Evolutionary conservation across 2,797 vertebrate species (phyloP).

Genomic region (Chiloscyllium punctatum): DNA sequence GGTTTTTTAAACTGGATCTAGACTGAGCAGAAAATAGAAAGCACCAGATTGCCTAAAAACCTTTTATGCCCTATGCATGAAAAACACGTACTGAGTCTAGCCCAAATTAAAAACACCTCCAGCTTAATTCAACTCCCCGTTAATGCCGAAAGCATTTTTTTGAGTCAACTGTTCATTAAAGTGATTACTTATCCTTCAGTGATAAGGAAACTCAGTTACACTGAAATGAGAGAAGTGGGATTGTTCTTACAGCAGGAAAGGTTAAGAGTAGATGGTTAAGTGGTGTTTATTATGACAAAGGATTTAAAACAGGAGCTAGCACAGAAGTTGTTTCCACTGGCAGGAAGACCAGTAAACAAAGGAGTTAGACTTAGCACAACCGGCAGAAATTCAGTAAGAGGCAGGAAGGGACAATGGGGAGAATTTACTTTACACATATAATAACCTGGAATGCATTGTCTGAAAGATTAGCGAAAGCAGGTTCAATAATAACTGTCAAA

Average conservation of each 20-base stretch:
- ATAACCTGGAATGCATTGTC: neutral
- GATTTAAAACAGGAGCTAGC: neutral
- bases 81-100: neutral
- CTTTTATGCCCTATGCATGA: neutral
- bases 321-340: neutral
- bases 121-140: neutral
- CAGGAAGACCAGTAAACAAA: neutral
- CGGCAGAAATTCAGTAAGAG: neutral
- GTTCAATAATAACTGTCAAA: neutral
- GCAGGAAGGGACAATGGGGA: neutral
- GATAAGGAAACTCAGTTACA: neutral
- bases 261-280: neutral
- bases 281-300: neutral
- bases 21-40: neutral
- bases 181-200: neutral
- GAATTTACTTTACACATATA: neutral
- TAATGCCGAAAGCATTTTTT: neutral
- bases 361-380: neutral
- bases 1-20: neutral
- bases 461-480: neutral
- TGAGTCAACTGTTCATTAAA: neutral
- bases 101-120: neutral
- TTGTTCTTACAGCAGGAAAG: neutral
- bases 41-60: neutral
- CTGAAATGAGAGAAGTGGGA: neutral